phyloP scores from a whole-genome alignment of 2,888 invertebrate species.

The Phengaris arion region DNA sequence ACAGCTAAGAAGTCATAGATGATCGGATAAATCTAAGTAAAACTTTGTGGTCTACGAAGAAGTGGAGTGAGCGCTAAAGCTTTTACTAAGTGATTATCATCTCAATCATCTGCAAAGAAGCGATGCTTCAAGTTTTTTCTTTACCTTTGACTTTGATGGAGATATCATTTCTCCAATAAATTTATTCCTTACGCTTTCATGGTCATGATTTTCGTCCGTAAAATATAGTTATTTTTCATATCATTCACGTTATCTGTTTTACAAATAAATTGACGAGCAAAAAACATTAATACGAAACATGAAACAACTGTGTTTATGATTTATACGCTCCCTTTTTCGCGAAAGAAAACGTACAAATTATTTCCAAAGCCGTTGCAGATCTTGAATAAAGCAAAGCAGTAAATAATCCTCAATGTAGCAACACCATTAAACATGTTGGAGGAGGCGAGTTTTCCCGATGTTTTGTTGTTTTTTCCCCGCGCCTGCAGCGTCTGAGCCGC shows the following conservation, averaged over 20 bases:
- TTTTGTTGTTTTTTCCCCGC: conserved; percentile 45
- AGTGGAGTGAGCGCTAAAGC: not conserved
- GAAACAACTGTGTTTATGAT: conserved; percentile 8
- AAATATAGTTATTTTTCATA: too few species aligned
- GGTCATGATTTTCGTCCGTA: too few species aligned
- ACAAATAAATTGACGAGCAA: not conserved
- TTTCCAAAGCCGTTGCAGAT: conserved; percentile 31
- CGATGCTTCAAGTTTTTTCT: not conserved
- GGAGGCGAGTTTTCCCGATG: conserved; percentile 39
- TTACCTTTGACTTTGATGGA: not conserved
- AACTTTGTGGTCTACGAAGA: not conserved
- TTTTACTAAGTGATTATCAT: conserved; percentile 12
- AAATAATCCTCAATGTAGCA: conserved; percentile 43
- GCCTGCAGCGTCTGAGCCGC: conserved; percentile 42
- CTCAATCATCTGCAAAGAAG: not conserved
- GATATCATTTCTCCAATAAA: not conserved
- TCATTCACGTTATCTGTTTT: too few species aligned
- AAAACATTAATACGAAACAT: not conserved
- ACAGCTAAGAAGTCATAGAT: not conserved
- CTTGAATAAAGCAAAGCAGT: conserved; percentile 35
- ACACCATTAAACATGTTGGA: conserved; percentile 44
- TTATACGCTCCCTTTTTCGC: conserved; percentile 15
- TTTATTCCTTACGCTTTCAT: not conserved
- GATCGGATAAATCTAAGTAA: conserved; percentile 15
- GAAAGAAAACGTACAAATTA: conserved; percentile 30